These are phyloP conservation scores for Phymastichus coffea DNA, from an alignment of 1,140 invertebrate species.

Conservation along the genomic window DNA sequence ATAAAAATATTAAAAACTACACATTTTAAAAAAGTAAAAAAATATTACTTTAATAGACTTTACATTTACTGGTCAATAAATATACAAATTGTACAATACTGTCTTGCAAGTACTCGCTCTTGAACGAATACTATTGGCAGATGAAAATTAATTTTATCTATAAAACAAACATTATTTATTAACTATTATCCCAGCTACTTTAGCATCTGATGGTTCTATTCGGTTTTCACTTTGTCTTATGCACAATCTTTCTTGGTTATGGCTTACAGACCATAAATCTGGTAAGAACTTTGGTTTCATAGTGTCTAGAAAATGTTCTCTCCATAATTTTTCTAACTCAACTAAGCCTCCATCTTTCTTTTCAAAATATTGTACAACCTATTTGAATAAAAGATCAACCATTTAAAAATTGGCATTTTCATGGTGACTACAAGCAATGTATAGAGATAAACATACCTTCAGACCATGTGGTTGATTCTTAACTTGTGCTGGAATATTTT, in stretches of 20 bases:
- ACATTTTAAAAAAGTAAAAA: conserved; percentile 26
- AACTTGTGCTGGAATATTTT: conserved; percentile 21
- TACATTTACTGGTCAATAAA: conserved; percentile 31
- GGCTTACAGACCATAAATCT: conserved; percentile 73
- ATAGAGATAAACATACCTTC: conserved; percentile 36
- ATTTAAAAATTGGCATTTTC: conserved; percentile 2
- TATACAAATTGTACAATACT: conserved; percentile 30
- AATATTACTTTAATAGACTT: conserved; percentile 24
- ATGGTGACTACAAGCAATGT: conserved; percentile 1
- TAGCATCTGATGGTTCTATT: conserved; percentile 50
- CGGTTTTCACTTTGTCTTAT: conserved; percentile 48
- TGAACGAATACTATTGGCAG: conserved; percentile 44
- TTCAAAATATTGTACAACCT: conserved; percentile 68
- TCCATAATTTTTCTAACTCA: conserved; percentile 72
- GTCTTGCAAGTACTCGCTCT: conserved; percentile 42
- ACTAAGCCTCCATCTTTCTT: conserved; percentile 63
- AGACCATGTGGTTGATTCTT: conserved; percentile 44
- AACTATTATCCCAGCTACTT: conserved; percentile 43
- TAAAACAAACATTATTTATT: conserved; percentile 15
- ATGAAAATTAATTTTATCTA: conserved; percentile 33
- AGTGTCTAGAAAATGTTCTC: conserved; percentile 72
- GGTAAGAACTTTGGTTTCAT: conserved; percentile 77
- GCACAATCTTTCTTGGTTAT: conserved; percentile 62
- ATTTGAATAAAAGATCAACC: conserved; percentile 41
- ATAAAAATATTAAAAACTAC: conserved; percentile 7